phyloP scores from a whole-genome alignment of 2,888 invertebrate species.

The Plebejus anna region DNA sequence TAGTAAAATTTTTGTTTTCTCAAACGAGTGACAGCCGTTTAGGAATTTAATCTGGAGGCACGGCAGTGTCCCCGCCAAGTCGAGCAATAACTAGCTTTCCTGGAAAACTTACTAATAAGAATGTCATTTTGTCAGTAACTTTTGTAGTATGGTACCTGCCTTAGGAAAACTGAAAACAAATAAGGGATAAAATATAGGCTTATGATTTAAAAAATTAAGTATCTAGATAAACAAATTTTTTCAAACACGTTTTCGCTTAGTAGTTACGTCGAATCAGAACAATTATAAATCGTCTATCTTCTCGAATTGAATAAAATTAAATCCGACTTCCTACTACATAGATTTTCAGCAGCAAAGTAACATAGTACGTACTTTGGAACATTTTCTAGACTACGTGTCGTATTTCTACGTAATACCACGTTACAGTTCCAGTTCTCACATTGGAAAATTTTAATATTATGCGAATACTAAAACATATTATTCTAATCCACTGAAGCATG shows the following conservation, averaged over 20 bases:
- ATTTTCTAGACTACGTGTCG: not conserved
- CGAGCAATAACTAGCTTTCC: too few species aligned
- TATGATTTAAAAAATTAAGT: too few species aligned
- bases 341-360: not conserved
- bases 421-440: not conserved
- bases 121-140: too few species aligned
- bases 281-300: not conserved
- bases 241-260: too few species aligned
- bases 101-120: too few species aligned
- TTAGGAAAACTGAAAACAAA: too few species aligned
- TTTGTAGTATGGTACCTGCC: too few species aligned
- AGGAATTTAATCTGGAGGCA: too few species aligned
- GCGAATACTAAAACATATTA: conserved; percentile 3
- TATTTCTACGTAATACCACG: conserved; percentile 4
- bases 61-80: too few species aligned
- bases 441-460: conserved; percentile 18
- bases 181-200: too few species aligned
- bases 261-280: not conserved
- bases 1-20: not conserved
- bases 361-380: not conserved
- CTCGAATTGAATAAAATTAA: not conserved
- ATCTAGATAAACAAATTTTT: too few species aligned
- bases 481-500: conserved; percentile 28
- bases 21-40: too few species aligned
- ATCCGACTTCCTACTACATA: not conserved